Conservation (phyloP, 2,888 invertebrate species). For the Uropetala carovei region DNA sequence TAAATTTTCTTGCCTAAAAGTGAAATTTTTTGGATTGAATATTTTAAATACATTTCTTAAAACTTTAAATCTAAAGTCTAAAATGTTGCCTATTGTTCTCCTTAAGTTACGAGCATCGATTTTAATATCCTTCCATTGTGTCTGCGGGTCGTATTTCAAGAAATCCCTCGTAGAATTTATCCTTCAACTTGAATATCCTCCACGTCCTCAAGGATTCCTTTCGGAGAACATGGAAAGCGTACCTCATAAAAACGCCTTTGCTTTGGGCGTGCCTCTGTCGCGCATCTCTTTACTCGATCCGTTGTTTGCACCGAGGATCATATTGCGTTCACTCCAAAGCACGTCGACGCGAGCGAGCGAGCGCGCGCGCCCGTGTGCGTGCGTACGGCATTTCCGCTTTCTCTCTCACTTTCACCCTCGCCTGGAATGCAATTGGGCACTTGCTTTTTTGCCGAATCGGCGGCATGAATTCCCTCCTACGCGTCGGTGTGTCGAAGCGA, state of each 20-base stretch:
- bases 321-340: constrained; percentile 20
- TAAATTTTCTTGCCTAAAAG: too few species aligned
- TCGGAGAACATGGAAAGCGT: neutral
- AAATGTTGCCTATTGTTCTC: too few species aligned
- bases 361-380: neutral
- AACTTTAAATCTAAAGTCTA: too few species aligned
- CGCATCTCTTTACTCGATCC: constrained; percentile 24
- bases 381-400: constrained; percentile 15
- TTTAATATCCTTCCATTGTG: too few species aligned
- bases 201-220: too few species aligned
- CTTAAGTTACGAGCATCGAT: too few species aligned
- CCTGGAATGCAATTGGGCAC: neutral
- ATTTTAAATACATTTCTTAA: too few species aligned
- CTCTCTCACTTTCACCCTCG: constrained; percentile 65
- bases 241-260: neutral
- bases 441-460: neutral
- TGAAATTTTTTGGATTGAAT: too few species aligned
- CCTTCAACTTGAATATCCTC: too few species aligned
- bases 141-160: too few species aligned
- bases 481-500: too few species aligned
- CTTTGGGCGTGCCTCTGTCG: neutral
- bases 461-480: neutral
- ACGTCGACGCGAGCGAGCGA: constrained; percentile 21
- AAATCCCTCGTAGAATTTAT: too few species aligned
- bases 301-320: neutral